A percentile compares a stretch with the other conserved stretches of the same genome.
These are phyloP conservation scores for Nycticorax nycticorax DNA, from an alignment of 2,113 vertebrate species.

Conservation along the genomic window DNA sequence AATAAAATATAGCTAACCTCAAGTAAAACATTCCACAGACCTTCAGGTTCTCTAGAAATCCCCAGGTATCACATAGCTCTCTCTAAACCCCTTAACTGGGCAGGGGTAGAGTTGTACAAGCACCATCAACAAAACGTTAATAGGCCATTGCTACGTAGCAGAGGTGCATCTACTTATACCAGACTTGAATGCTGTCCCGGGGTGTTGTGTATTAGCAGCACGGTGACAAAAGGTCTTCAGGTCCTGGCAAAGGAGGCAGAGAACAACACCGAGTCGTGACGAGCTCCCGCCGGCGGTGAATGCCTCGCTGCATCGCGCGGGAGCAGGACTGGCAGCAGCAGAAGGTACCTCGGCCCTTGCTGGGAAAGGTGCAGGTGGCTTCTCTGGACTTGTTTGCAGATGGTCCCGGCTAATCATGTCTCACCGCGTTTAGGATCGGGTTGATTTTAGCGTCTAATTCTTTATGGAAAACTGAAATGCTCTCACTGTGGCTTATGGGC, in stretches of 20 bases:
- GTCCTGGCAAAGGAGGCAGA: neutral
- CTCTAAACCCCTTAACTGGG: neutral
- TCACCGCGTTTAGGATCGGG: neutral
- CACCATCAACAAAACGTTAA: neutral
- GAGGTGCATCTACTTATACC: neutral
- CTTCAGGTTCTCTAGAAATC: neutral
- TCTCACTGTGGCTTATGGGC: neutral
- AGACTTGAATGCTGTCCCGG: rapidly evolving
- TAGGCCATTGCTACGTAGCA: rapidly evolving
- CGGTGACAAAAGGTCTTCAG: neutral
- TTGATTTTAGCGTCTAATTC: neutral
- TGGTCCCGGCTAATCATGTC: neutral
- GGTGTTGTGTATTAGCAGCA: neutral
- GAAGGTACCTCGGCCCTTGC: neutral
- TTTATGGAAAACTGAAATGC: neutral
- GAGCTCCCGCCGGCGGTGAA: rapidly evolving
- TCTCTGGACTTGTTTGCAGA: neutral
- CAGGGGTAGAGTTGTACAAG: neutral
- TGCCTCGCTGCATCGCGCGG: rapidly evolving
- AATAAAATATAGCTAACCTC: neutral
- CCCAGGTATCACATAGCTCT: neutral
- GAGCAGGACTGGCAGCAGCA: neutral
- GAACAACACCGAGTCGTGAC: rapidly evolving
- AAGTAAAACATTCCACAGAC: neutral
- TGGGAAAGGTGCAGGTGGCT: neutral